phyloP scores from a whole-genome alignment of 2,113 vertebrate genomes.

The Hystrix cristata region DNA sequence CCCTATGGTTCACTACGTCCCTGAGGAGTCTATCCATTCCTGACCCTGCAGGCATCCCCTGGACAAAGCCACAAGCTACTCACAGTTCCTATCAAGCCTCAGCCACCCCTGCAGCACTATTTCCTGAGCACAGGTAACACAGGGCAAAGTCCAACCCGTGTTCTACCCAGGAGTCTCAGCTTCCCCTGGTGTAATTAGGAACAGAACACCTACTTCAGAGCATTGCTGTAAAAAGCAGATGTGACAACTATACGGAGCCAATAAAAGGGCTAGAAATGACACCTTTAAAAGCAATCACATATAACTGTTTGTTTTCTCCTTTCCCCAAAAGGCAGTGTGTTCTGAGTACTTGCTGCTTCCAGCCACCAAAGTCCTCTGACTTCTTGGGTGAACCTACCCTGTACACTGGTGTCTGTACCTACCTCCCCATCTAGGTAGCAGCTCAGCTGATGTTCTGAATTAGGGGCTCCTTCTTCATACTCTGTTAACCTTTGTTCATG shows the following conservation, averaged over 20 bases:
- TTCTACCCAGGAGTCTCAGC: neutral
- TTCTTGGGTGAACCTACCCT: neutral
- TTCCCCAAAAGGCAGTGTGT: neutral
- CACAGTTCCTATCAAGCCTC: too few relatives aligned
- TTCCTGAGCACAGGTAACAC: fast-evolving
- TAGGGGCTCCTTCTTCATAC: neutral
- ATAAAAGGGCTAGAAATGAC: neutral
- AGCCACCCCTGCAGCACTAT: neutral
- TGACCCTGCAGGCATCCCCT: neutral
- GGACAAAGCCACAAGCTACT: fast-evolving
- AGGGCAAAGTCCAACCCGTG: too few relatives aligned
- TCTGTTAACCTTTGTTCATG: neutral
- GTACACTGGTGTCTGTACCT: neutral
- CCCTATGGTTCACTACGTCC: neutral
- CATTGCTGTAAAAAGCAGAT: neutral
- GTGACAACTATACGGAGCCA: neutral
- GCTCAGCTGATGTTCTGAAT: neutral
- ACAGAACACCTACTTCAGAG: neutral
- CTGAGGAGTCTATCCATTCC: neutral
- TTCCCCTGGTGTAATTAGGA: too few relatives aligned
- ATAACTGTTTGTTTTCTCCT: neutral
- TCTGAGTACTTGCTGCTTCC: neutral
- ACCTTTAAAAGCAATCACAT: neutral
- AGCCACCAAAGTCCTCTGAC: neutral
- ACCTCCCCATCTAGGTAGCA: neutral